phyloP scores from a whole-genome alignment of 2,797 vertebrate species.

The Syngnathus rostellatus region DNA sequence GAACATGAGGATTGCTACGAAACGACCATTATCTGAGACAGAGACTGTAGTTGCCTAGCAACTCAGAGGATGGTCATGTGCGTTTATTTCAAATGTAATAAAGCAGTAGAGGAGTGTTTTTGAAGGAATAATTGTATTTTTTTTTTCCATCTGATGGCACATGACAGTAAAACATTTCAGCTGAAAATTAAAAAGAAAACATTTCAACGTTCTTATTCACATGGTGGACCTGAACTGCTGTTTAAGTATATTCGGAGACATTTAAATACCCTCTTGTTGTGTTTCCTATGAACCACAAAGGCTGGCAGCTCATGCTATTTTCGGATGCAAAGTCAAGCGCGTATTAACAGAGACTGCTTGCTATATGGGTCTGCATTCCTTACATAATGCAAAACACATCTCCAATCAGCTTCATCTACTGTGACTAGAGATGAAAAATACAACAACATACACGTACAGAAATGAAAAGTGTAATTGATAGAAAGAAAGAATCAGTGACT shows the following conservation, averaged over 20 bases:
- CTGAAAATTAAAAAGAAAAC: background rate
- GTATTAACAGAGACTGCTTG: slow-evolving; percentile 22
- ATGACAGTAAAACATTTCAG: background rate
- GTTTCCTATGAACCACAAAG: slow-evolving; percentile 13
- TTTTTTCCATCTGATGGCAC: slow-evolving; percentile 10
- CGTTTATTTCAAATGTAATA: slow-evolving; percentile 45
- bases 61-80: slow-evolving; percentile 44
- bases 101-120: slow-evolving; percentile 15
- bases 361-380: background rate
- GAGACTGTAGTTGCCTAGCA: slow-evolving; percentile 65
- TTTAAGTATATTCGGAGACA: background rate
- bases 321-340: slow-evolving; percentile 9
- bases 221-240: background rate
- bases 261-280: slow-evolving; percentile 12
- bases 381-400: background rate
- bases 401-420: background rate
- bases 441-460: background rate
- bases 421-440: background rate
- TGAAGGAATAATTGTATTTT: background rate
- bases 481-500: background rate
- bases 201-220: background rate
- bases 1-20: slow-evolving; percentile 38
- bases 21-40: slow-evolving; percentile 51
- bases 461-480: background rate
- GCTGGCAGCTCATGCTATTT: slow-evolving; percentile 17